These are phyloP conservation scores for Anisognathus igniventris DNA, from an alignment of 2,797 vertebrate species.

Conservation along the genomic window DNA sequence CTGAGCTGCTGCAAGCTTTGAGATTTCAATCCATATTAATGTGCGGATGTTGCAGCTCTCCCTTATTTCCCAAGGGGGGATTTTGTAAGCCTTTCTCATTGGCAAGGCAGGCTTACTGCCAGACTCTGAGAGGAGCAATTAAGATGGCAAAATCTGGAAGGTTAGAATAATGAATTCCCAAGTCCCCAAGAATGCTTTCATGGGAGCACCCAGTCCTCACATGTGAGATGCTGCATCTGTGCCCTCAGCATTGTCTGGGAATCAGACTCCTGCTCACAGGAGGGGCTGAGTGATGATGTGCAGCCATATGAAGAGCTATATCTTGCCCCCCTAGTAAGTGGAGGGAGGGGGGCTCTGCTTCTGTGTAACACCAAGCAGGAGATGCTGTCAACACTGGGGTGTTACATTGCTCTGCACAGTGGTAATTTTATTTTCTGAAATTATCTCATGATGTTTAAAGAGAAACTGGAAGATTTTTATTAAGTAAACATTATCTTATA, in stretches of 20 bases:
- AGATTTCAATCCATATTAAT: background rate
- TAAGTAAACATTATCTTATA: background rate
- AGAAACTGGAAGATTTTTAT: background rate
- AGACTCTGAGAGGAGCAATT: slow-evolving; percentile 17
- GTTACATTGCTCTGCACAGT: background rate
- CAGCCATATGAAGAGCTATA: background rate
- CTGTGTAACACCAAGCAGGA: background rate
- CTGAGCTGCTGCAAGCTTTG: background rate
- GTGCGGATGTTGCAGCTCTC: slow-evolving; percentile 30
- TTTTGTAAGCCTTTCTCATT: background rate
- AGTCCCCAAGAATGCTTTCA: background rate
- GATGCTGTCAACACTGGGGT: background rate
- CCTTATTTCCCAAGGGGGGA: slow-evolving; percentile 19
- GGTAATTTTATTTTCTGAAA: background rate
- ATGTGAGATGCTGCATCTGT: accelerated
- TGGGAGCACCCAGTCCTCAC: accelerated
- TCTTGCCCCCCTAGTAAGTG: background rate
- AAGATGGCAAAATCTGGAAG: slow-evolving; percentile 3
- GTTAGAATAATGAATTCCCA: background rate
- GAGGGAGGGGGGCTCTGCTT: too few relatives aligned
- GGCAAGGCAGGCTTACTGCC: background rate
- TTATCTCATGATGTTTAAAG: background rate
- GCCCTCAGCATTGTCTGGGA: background rate
- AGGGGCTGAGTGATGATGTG: background rate
- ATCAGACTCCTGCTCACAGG: background rate